Evolutionary conservation across 2,888 invertebrate genomes (phyloP), one percentile per base, ranked within the genome.

Genomic region (Nomada fucata): DNA sequence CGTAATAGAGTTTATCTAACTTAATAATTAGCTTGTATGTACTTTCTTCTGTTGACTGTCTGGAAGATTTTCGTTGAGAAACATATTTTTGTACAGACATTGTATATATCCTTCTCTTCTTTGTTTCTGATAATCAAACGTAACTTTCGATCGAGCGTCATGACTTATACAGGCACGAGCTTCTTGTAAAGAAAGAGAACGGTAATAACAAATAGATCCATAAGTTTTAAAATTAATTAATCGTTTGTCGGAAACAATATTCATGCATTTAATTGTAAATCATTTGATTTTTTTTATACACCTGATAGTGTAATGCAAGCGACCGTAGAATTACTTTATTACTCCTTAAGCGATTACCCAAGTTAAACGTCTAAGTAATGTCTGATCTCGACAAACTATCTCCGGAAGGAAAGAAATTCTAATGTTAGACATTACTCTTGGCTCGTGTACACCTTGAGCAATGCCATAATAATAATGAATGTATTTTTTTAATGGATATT

Each of bases 31-130:
- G 85, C 69, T 69, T 63, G 67, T 84, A 88, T 81, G 83, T 73
- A 64, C 44, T n/a, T 18, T 47, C 26, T 65, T 47, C 7, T 42
- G 36, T 79, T 75, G 68, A 36, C 81, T 75, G 80, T 84, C 82
- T 71, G 82, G 82, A 85, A 78, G 73, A 70, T 79, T 76, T 74
- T 68, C 60, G 72, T 84, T 69, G 61, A 80, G 71, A 50, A 29
- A 79, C 77, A 61, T 74, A 81, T 44, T 82, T 88, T 83, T 91
- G 91, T 89, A 90, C 88, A 91, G 86, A 84, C 81, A 77, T 79
- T 91, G 91, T 91, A 90, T 87, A 89, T 90, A 90, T 79, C 20
- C 57, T 53, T 53, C 20, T 9, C 11, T n/a, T 60, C 69, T 73
- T 67, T 47, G 53, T 89, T 85, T 83, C 81, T 81, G 85, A 81